These are phyloP conservation scores for Leptocoma aspasia DNA, from an alignment of 2,113 vertebrate species.

Conservation along the genomic window DNA sequence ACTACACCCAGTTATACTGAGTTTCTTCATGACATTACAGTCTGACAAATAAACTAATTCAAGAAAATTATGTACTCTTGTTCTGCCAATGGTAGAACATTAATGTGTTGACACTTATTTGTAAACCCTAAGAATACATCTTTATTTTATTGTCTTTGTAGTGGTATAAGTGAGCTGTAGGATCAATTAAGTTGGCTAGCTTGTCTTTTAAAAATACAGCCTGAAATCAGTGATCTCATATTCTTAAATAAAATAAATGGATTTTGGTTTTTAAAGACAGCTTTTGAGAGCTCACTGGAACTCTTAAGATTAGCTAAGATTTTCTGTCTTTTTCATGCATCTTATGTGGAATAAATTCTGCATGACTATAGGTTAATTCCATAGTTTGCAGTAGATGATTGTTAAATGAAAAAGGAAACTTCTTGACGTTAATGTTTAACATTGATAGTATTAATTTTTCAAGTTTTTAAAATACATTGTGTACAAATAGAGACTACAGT, in stretches of 20 bases:
- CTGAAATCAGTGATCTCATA: neutral
- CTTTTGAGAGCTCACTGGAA: neutral
- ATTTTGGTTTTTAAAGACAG: neutral
- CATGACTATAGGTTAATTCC: neutral
- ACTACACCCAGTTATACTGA: neutral
- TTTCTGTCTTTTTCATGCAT: neutral
- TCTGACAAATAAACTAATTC: neutral
- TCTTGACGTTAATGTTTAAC: neutral
- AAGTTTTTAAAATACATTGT: neutral
- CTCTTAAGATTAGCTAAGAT: neutral
- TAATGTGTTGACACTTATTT: neutral
- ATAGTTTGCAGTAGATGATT: neutral
- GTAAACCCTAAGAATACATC: neutral
- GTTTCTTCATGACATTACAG: neutral
- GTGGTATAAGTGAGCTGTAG: neutral
- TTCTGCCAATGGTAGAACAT: neutral
- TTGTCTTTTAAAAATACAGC: neutral
- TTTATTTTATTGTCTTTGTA: neutral
- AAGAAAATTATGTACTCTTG: neutral
- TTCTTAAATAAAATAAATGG: neutral
- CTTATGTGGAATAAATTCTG: neutral
- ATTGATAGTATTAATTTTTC: neutral
- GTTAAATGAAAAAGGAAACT: neutral
- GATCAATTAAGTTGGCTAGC: neutral
- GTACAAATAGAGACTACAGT: neutral